Conservation (phyloP, 2,797 vertebrate genomes). For the Oophaga sylvatica region DNA sequence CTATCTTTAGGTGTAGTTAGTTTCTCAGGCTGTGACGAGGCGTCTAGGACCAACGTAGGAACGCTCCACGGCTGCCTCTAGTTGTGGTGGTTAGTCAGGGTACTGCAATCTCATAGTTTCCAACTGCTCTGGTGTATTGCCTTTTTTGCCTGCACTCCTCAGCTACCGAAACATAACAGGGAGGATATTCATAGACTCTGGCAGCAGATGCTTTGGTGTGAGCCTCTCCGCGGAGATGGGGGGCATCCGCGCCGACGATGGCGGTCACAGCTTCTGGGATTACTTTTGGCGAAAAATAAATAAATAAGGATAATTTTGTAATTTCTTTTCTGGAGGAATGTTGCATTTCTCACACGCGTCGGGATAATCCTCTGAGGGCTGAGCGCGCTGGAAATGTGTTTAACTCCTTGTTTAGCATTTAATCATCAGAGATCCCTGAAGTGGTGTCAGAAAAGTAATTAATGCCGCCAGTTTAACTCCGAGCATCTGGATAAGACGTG, state of each 20-base stretch:
- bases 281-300: conserved; percentile 22
- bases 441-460: background rate
- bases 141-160: no score
- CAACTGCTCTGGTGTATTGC: no score
- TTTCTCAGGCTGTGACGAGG: no score
- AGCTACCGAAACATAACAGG: no score
- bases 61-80: no score
- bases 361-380: conserved; percentile 25
- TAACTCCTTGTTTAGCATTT: conserved; percentile 33
- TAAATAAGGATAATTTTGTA: background rate
- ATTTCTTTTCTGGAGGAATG: background rate
- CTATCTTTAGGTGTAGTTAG: no score
- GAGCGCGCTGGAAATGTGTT: conserved; percentile 34
- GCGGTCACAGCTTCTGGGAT: conserved; percentile 30
- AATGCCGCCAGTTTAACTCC: background rate
- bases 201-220: conserved; percentile 28
- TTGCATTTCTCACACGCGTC: conserved; percentile 8
- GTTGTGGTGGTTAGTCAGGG: no score
- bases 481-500: no score
- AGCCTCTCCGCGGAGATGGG: conserved; percentile 5
- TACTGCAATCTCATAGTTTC: no score
- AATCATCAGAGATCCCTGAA: conserved; percentile 16
- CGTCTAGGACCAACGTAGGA: no score
- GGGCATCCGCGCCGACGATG: background rate
- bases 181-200: conserved; percentile 27